phyloP scores from a whole-genome alignment of 2,797 vertebrate species.

The Agapornis canus region DNA sequence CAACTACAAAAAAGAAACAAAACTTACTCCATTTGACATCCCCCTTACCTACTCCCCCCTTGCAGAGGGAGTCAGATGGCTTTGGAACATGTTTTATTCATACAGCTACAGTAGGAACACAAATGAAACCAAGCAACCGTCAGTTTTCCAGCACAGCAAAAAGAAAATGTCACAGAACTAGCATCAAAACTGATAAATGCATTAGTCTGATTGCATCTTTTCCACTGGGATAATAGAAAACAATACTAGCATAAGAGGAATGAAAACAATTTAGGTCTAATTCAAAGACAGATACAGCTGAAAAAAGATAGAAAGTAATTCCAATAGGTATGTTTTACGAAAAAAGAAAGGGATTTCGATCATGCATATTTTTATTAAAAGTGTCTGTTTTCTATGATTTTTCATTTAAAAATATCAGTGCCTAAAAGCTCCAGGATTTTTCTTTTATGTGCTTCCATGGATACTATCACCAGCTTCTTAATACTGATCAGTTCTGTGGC shows the following conservation, averaged over 20 bases:
- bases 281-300: neutral
- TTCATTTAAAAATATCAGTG: neutral
- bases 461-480: neutral
- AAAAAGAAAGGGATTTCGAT: neutral
- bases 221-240: neutral
- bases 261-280: neutral
- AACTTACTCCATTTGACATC: neutral
- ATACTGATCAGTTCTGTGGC: neutral
- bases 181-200: neutral
- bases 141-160: neutral
- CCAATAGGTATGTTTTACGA: neutral
- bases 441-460: neutral
- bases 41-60: accelerated
- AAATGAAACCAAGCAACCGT: neutral
- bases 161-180: conserved; percentile 6
- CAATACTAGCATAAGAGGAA: neutral
- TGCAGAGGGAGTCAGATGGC: neutral
- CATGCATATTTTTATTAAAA: neutral
- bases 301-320: neutral
- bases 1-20: neutral
- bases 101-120: neutral
- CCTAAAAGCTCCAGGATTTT: neutral
- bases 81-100: neutral
- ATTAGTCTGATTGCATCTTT: conserved; percentile 24
- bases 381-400: neutral